Evolutionary conservation across 2,888 invertebrate genomes (phyloP), one percentile per base, ranked within the genome.

Genomic region (Acrobasis repandana): DNA sequence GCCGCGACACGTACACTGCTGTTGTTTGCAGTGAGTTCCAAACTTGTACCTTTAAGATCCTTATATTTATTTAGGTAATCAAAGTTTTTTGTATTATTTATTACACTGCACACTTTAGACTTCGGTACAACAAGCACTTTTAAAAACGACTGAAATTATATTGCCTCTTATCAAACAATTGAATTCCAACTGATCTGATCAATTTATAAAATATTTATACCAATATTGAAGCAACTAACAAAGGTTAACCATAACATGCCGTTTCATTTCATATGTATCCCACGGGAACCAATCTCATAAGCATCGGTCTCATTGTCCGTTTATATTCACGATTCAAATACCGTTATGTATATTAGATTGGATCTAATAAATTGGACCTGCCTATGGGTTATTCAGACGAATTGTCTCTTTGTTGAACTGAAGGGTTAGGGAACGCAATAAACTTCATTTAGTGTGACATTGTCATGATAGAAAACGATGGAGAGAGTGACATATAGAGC

Each of bases 321-420:
- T 54, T 20, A 18, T 54, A 54, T 54, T 54, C 54, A 38, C 54
- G 38, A 54, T 38, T 54, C 54, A 20, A 54, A 54, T 54, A 20
- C 54, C 14, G 54, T 54, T 51, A 54, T 54, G 38, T 54, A 54
- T 54, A 54, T 54, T 54, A 54, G 38, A 54, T 54, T 54, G 54
- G 54, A 18, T 54, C 18, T 54, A 54, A 54, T 54, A 54, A 54
- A 54, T 54, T 54, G 52, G 18, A 38, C 38, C 38, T 54, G n/a
- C n/a, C n/a, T n/a, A n/a, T n/a, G 18, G 18, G 10, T 38, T 20
- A 54, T 54, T 38, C 38, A 5, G 18, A 38, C 18, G 18, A 10
- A 15, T 54, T 54, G 18, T 38, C 14, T 52, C n/a, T 34, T 15
- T 51, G 15, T 15, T 15, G 15, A 34, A 51, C 9, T 15, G 15